These are phyloP conservation scores for Athalia rosae DNA, from an alignment of 2,888 invertebrate species.

Conservation along the genomic window DNA sequence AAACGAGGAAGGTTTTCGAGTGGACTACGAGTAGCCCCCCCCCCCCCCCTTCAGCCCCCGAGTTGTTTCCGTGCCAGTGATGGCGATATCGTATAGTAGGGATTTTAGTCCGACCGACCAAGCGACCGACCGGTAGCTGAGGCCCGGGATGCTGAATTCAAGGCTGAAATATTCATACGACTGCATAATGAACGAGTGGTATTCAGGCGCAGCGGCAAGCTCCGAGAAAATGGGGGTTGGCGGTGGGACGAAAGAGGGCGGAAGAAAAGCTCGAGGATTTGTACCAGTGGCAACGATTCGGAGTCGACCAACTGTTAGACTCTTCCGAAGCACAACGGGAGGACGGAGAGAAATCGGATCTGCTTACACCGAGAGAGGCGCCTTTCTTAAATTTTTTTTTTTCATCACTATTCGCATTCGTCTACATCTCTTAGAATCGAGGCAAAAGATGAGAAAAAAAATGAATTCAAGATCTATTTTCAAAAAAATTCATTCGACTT, in stretches of 20 bases:
- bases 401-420: no score
- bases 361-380: no score
- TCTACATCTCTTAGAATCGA: no score
- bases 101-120: slow-evolving; percentile 9
- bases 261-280: slow-evolving; percentile 47
- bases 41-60: background rate
- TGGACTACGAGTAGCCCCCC: slow-evolving; percentile 18
- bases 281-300: slow-evolving; percentile 8
- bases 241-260: background rate
- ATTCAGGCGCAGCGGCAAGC: slow-evolving; percentile 47
- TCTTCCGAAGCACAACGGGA: no score
- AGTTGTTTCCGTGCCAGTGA: no score
- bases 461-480: no score
- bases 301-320: slow-evolving; percentile 32
- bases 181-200: slow-evolving; percentile 63
- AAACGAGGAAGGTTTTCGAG: slow-evolving; percentile 13
- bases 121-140: slow-evolving; percentile 30
- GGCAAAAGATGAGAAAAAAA: no score
- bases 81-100: background rate
- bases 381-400: no score
- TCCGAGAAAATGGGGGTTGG: background rate
- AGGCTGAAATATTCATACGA: slow-evolving; percentile 64
- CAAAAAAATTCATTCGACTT: no score
- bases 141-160: slow-evolving; percentile 51
- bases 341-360: no score